Evolutionary conservation across 64 coral and sea anemone genomes (phyloP).

Genomic region (Hydrozoanthus tunicans): DNA sequence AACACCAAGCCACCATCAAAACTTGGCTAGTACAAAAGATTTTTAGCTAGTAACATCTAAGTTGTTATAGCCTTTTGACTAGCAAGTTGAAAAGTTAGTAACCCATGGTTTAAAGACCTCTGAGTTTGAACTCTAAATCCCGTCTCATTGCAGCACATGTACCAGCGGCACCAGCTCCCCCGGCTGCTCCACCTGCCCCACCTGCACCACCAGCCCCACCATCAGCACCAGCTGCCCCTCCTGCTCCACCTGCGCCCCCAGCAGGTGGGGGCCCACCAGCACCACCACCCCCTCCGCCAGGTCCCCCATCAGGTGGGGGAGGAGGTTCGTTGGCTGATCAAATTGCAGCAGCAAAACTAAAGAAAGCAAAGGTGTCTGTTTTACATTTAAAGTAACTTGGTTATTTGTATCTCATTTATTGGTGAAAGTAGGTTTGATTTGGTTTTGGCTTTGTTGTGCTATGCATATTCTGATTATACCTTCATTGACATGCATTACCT

Average conservation of each 20-base stretch:
- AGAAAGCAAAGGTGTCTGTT: constrained; percentile 80
- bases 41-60: too few species aligned
- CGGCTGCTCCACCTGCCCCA: constrained; percentile 53
- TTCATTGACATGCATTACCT: background rate
- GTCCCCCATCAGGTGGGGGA: constrained; percentile 64
- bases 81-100: background rate
- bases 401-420: background rate
- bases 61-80: background rate
- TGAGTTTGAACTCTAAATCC: background rate
- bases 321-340: constrained; percentile 92
- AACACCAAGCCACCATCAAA: too few species aligned
- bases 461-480: background rate
- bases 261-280: constrained; percentile 67
- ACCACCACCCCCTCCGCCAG: constrained; percentile 83
- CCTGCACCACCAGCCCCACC: constrained; percentile 76
- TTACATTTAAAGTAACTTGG: too few species aligned
- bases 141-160: background rate
- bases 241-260: constrained; percentile 66
- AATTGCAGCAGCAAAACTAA: constrained; percentile 95
- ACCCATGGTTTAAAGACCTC: too few species aligned
- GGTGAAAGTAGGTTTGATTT: background rate
- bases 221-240: constrained; percentile 63
- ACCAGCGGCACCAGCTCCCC: constrained; percentile 52
- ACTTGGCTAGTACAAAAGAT: too few species aligned
- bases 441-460: background rate